phyloP scores from a whole-genome alignment of 2,113 vertebrate genomes.

The Apteryx mantelli region DNA sequence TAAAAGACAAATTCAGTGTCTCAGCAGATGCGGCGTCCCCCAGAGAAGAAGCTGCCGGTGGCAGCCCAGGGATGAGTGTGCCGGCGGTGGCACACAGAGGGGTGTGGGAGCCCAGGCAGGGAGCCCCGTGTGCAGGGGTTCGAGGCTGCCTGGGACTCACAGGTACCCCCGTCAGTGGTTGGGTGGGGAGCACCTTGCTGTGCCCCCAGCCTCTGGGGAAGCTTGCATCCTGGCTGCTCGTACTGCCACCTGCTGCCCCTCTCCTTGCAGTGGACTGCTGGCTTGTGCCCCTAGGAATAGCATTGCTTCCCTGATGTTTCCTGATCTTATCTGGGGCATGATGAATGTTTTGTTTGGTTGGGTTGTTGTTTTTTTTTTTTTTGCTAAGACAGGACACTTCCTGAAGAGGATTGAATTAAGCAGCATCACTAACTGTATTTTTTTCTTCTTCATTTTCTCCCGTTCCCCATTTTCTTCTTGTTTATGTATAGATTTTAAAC shows the following conservation, averaged over 20 bases:
- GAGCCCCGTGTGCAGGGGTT: not conserved
- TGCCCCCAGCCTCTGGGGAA: not conserved
- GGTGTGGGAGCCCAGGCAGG: not conserved
- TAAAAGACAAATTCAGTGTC: not conserved
- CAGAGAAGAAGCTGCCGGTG: rapidly evolving
- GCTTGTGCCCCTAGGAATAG: not conserved
- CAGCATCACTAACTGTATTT: not conserved
- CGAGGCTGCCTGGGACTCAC: not conserved
- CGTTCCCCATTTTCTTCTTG: not conserved
- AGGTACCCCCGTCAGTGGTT: not conserved
- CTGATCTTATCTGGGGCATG: slow-evolving; percentile 41
- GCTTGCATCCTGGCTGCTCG: not conserved
- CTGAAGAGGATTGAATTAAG: slow-evolving; percentile 11
- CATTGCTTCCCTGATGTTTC: not conserved
- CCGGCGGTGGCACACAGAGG: not conserved
- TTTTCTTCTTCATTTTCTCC: not conserved
- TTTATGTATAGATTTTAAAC: slow-evolving; percentile 37
- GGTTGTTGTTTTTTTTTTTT: not conserved
- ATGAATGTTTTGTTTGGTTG: not conserved
- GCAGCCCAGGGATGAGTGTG: not conserved
- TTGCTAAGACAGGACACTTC: slow-evolving; percentile 3
- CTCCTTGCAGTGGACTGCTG: not conserved
- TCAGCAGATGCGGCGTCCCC: not conserved
- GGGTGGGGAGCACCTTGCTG: rapidly evolving
- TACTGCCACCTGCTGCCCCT: not conserved